Evolutionary conservation across 2,888 invertebrate genomes (phyloP).

Genomic region (Agrotis clavis): DNA sequence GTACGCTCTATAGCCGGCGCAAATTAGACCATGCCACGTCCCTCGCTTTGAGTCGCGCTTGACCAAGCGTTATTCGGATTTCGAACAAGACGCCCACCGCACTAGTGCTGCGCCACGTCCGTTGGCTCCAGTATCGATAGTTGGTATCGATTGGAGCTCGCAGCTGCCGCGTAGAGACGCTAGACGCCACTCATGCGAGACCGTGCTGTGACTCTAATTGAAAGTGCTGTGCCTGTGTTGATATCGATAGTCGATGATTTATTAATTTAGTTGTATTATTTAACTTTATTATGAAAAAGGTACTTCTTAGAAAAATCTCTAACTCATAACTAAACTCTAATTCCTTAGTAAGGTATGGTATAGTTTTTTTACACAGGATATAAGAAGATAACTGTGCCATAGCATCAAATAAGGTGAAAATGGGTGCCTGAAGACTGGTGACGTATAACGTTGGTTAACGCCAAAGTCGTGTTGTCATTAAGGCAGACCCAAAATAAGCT

Average conservation of each 20-base stretch:
- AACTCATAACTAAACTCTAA: no score
- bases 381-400: background rate
- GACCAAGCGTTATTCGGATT: constrained; percentile 89
- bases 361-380: background rate
- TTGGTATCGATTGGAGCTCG: constrained; percentile 83
- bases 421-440: background rate
- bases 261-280: background rate
- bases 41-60: constrained; percentile 88
- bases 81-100: constrained; percentile 84
- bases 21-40: constrained; percentile 86
- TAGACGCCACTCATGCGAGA: constrained; percentile 88
- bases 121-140: constrained; percentile 77
- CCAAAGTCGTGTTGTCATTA: no score
- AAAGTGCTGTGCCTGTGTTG: constrained; percentile 79
- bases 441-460: no score
- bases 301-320: no score
- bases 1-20: constrained; percentile 72
- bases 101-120: constrained; percentile 73
- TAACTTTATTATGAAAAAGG: background rate
- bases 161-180: constrained; percentile 83
- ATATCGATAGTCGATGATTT: constrained; percentile 61
- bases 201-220: constrained; percentile 88
- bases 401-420: no score
- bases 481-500: background rate
- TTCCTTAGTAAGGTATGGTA: no score